Percentiles rank a stretch among this genome's conserved stretches.
Evolutionary conservation across 2,888 invertebrate genomes (phyloP).

Genomic region (Agriotes lineatus): DNA sequence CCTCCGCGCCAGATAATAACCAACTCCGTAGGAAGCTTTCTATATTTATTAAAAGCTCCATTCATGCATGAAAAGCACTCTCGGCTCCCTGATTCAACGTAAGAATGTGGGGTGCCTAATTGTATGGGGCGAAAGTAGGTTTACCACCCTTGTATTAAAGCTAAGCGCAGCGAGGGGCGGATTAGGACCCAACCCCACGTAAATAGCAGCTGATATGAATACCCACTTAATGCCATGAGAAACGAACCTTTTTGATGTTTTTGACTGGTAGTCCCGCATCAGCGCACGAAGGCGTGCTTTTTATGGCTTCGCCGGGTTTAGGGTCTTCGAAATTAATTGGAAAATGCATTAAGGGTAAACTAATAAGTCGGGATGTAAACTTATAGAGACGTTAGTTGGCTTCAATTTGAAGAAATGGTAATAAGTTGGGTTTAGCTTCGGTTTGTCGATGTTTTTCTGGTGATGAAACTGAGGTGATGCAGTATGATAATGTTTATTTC

Average conservation of each 20-base stretch:
- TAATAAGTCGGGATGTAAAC: too few species aligned
- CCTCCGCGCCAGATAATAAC: slow-evolving; percentile 23
- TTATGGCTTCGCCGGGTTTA: too few species aligned
- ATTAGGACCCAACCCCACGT: slow-evolving; percentile 53
- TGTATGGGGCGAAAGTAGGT: slow-evolving; percentile 55
- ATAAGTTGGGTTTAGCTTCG: too few species aligned
- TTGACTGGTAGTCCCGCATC: background rate
- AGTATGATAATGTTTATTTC: too few species aligned
- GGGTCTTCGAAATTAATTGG: too few species aligned
- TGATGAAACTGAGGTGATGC: too few species aligned
- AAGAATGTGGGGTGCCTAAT: slow-evolving; percentile 57
- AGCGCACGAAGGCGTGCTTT: background rate
- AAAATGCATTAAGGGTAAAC: too few species aligned
- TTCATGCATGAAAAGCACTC: slow-evolving; percentile 34
- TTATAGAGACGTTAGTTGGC: too few species aligned
- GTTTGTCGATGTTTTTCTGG: too few species aligned
- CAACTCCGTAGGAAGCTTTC: slow-evolving; percentile 16
- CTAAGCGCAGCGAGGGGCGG: slow-evolving; percentile 55
- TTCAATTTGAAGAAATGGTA: too few species aligned
- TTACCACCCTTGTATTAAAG: slow-evolving; percentile 59
- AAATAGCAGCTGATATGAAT: slow-evolving; percentile 59
- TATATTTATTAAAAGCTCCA: slow-evolving; percentile 36
- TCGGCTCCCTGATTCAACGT: slow-evolving; percentile 36
- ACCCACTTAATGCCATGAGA: slow-evolving; percentile 53
- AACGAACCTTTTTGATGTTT: slow-evolving; percentile 40